Conservation (phyloP, 2,113 vertebrate species). For the Dipodomys ordii region DNA sequence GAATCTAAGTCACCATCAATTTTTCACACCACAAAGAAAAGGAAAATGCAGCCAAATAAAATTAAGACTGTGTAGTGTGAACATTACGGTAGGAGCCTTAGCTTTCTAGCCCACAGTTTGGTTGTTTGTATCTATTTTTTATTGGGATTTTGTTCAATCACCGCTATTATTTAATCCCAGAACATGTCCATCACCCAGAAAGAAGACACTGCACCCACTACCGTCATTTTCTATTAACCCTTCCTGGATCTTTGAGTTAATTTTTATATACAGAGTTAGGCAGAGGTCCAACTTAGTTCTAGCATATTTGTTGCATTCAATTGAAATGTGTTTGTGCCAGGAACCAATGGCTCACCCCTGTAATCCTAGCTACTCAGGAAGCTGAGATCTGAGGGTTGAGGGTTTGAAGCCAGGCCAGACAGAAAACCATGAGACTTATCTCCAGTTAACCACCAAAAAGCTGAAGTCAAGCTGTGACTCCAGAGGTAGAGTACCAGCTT, state of each 20-base stretch:
- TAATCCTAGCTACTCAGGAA: too few species aligned
- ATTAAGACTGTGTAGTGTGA: background rate
- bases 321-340: constrained; percentile 1
- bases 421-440: too few species aligned
- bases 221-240: background rate
- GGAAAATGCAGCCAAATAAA: constrained; percentile 15
- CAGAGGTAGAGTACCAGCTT: too few species aligned
- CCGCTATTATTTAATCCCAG: constrained; percentile 18
- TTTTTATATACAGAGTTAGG: background rate
- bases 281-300: background rate
- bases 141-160: background rate
- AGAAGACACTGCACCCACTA: background rate
- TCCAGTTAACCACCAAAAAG: too few species aligned
- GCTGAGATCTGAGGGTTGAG: too few species aligned
- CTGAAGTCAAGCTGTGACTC: too few species aligned
- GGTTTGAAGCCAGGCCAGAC: too few species aligned
- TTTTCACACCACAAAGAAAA: background rate
- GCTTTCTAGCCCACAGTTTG: background rate
- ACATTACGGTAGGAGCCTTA: background rate
- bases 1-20: background rate
- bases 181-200: constrained; percentile 21
- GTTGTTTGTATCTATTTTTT: constrained; percentile 41
- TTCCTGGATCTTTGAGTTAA: background rate
- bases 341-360: too few species aligned
- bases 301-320: background rate